Conservation (phyloP, 2,113 vertebrate genomes). For the Varanus salvator region DNA sequence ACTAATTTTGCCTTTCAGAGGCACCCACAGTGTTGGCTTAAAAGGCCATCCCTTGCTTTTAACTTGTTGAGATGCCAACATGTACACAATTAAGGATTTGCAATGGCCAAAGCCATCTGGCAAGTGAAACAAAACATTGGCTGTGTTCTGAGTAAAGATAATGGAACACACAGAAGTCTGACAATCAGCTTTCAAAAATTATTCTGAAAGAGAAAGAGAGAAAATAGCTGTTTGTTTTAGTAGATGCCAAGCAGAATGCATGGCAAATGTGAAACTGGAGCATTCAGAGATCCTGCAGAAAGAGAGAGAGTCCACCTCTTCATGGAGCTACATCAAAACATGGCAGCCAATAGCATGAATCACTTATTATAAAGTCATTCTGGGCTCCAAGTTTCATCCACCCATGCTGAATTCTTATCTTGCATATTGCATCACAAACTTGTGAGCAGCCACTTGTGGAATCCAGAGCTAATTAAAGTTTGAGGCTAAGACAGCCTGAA, state of each 20-base stretch:
- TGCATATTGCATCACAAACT: background rate
- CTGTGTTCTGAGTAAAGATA: constrained; percentile 29
- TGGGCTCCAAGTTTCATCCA: background rate
- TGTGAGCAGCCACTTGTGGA: background rate
- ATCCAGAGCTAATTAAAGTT: background rate
- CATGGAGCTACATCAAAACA: background rate
- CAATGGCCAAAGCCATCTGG: constrained; percentile 40
- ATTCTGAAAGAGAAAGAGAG: background rate
- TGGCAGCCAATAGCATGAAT: background rate
- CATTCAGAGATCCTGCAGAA: background rate
- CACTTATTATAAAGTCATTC: background rate
- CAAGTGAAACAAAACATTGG: constrained; percentile 34
- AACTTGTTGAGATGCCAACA: constrained; percentile 36
- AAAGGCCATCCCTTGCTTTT: constrained; percentile 14
- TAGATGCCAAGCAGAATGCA: background rate
- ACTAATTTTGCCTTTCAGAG: constrained; percentile 23
- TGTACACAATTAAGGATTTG: constrained; percentile 46
- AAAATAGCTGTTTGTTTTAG: constrained; percentile 25
- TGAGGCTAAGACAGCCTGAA: background rate
- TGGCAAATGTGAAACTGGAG: background rate
- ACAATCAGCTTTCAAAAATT: constrained; percentile 29
- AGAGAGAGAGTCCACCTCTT: background rate
- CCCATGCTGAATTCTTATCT: background rate
- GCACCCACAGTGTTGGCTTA: constrained; percentile 17
- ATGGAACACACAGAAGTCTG: background rate